Percentiles rank a stretch among this genome's conserved stretches.
Evolutionary conservation across 35 echinoderm and acorn worm species (phyloP).

Genomic region (Patiria miniata): DNA sequence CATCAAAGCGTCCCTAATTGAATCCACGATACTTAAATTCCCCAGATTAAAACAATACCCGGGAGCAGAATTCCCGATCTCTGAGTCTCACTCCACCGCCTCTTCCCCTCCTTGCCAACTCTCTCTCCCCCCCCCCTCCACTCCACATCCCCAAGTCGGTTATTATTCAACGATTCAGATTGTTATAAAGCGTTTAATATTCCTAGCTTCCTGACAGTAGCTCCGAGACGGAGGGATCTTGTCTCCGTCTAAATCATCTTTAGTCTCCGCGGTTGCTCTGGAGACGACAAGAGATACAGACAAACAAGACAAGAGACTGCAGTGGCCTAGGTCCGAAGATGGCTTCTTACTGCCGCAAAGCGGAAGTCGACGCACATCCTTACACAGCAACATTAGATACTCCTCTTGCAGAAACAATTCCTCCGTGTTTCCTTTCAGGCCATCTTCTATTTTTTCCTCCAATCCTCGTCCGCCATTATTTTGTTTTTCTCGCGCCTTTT

Average conservation of each 20-base stretch:
- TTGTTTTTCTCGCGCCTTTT: background rate
- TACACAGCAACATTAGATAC: background rate
- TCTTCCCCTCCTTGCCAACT: background rate
- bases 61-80: background rate
- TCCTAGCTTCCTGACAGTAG: conserved; percentile 13
- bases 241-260: background rate
- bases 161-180: conserved; percentile 11
- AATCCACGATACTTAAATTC: background rate
- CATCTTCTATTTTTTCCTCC: background rate
- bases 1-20: background rate
- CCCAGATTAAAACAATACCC: conserved; percentile 21
- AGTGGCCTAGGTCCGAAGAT: no score
- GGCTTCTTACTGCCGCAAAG: background rate
- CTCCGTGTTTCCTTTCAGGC: background rate
- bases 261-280: background rate
- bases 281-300: background rate
- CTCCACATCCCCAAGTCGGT: background rate
- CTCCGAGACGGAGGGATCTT: background rate
- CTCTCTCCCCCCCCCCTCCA: background rate
- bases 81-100: background rate
- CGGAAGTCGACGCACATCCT: conserved; percentile 13
- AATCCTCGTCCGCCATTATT: background rate
- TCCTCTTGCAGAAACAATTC: conserved; percentile 15
- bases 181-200: conserved; percentile 2
- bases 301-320: background rate